Evolutionary conservation across 2,113 vertebrate species (phyloP), one percentile per base, ranked within the genome.

Genomic region (Labeo rohita): DNA sequence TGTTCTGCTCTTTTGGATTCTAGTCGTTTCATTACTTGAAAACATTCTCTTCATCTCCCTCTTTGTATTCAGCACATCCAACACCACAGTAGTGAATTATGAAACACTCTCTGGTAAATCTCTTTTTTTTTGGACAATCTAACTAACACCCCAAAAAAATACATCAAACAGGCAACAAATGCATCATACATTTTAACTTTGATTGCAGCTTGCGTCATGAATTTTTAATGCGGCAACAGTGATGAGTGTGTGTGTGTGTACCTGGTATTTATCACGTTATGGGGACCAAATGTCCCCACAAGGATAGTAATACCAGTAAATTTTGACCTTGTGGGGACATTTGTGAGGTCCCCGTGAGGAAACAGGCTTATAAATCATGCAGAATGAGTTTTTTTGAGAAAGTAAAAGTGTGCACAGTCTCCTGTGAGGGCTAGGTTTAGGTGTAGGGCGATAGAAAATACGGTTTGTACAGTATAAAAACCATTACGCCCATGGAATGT

Each of bases 161-260:
- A 15, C 10, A n/a, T 79, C 76, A 79, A 16, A 39, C 18, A 59
- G 54, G 23, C 77, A 61, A 39, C 54, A 79, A 61, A 59, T 11
- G 54, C 36, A 56, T 61, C 54, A 61, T 45, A 61, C 9, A 61
- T 80, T 39, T 80, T 80, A 45, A 61, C 7, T 21, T 13, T 61
- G 34, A 79, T 59, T 59, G 23, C 77, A 79, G 77, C 34, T 45
- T 56, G 34, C 0, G 1, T 61, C 9, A n/a, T 80, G 10, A 7
- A 61, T 80, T 39, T 78, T 61, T 80, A 39, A 80, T n/a, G 77
- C 16, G 8, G 11, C 16, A 61, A 59, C 28, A 79, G 50, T 16
- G 75, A 54, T 39, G 39, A 4, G 39, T 39, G 39, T 39, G 39
- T 39, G 39, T 39, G 39, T 39, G 39, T 39, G 39, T 39, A 39